Evolutionary conservation across 2,888 invertebrate species (phyloP), one percentile per base, ranked within the genome.

Genomic region (Pterostichus niger): DNA sequence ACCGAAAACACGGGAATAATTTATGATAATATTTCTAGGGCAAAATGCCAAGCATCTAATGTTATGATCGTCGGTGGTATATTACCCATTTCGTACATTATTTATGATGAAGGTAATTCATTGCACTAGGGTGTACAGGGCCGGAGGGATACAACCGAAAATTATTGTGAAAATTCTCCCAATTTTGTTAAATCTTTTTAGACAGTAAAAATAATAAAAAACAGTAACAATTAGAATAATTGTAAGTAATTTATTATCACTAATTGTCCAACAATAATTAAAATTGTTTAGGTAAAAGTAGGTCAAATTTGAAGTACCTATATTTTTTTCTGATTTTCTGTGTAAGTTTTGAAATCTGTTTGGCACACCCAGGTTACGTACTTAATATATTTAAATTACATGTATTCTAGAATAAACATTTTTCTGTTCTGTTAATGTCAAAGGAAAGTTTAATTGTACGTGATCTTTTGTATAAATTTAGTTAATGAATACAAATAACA

Each of bases 1-100:
- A 9, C 3, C 17, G 17, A 56, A 56, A 56, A 56, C 17, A 17
- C 15, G 17, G 15, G 56, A 56, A 56, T 56, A 17, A 56, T 56
- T 13, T 17, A 56, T 56, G 49, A 49, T n/a, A 49, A 56, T 56
- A 56, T 56, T 56, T 56, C 56, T 56, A 56, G 56, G 56, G 17
- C 56, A 56, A 49, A 17, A 17, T 17, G 56, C 49, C 3, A 56
- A 17, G 17, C 17, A 56, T 56, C 15, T 56, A 17, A 56, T 56
- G 56, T 56, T 56, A 56, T 56, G 56, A 56, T 56, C 17, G 56
- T 5, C 56, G n/a, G 49, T 56, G 15, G 17, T 56, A 17, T 49
- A 49, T 49, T 49, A 49, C 49, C 49, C 56, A 56, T 56, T 56
- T 13, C 56, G 52, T 56, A 56, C 15, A 56, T 56, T 56, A 56